phyloP scores from a whole-genome alignment of 1,140 invertebrate species.

The Drosophila leontia region DNA sequence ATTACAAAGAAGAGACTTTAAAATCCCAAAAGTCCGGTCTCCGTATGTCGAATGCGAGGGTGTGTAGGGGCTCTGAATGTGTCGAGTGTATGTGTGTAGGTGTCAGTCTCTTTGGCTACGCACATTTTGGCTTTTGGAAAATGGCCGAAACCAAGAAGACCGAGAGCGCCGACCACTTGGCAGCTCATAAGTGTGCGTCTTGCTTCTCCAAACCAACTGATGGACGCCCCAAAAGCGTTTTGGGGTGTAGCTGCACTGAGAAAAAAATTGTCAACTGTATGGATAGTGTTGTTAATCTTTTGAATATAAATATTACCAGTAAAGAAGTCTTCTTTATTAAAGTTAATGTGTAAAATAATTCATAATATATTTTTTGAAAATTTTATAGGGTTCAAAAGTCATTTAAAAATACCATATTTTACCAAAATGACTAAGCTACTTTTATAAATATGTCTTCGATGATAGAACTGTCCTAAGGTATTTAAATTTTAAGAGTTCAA shows the following conservation, averaged over 20 bases:
- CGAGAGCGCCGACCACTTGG: constrained; percentile 44
- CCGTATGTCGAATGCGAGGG: constrained; percentile 21
- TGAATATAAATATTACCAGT: too few species aligned
- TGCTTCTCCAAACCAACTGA: constrained; percentile 24
- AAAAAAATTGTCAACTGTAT: background rate
- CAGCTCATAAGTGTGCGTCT: constrained; percentile 37
- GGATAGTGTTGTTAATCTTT: background rate
- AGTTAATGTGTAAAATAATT: too few species aligned
- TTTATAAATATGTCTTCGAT: too few species aligned
- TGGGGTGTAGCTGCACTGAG: constrained; percentile 7
- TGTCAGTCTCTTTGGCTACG: constrained; percentile 28
- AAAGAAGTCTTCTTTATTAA: too few species aligned
- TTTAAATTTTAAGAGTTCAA: too few species aligned
- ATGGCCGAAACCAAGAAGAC: constrained; percentile 46
- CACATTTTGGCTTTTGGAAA: constrained; percentile 47
- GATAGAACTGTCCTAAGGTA: too few species aligned
- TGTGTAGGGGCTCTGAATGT: constrained; percentile 7
- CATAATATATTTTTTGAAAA: too few species aligned
- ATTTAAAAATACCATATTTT: too few species aligned
- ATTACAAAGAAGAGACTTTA: constrained; percentile 51
- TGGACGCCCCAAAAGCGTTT: constrained; percentile 5
- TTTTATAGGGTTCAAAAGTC: too few species aligned
- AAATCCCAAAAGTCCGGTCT: constrained; percentile 39
- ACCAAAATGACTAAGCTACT: too few species aligned
- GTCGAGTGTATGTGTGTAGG: constrained; percentile 15